Percentiles rank a stretch among this genome's conserved stretches.
phyloP scores from a whole-genome alignment of 2,113 vertebrate genomes.

The Macquaria australasica region DNA sequence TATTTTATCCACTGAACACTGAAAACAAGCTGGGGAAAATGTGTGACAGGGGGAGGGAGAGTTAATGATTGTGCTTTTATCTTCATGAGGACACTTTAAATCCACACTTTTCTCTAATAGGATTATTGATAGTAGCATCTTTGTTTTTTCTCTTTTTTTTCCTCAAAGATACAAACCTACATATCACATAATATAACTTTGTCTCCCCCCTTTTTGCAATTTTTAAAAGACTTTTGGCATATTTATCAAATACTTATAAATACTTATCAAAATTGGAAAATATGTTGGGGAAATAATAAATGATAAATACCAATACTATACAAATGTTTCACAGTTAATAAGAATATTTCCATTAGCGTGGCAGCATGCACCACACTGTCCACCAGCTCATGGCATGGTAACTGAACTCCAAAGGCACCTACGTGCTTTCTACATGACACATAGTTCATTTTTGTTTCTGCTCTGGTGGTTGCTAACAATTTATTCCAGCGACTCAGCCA shows the following conservation, averaged over 20 bases:
- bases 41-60: slow-evolving; percentile 8
- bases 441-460: slow-evolving; percentile 79
- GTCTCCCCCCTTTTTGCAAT: not conserved
- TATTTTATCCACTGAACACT: slow-evolving; percentile 7
- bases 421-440: slow-evolving; percentile 32
- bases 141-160: slow-evolving; percentile 43
- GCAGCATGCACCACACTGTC: not conserved
- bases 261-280: not conserved
- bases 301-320: slow-evolving; percentile 1
- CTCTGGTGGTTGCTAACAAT: slow-evolving; percentile 76
- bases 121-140: slow-evolving; percentile 69
- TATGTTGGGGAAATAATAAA: not conserved
- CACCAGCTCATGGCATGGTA: not conserved
- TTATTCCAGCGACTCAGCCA: slow-evolving; percentile 80
- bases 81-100: slow-evolving; percentile 64
- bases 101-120: slow-evolving; percentile 62
- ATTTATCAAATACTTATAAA: not conserved
- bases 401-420: slow-evolving; percentile 14
- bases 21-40: slow-evolving; percentile 24
- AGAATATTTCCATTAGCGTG: not conserved
- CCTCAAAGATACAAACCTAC: not conserved
- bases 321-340: not conserved
- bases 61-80: slow-evolving; percentile 68
- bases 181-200: not conserved
- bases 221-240: not conserved